These are phyloP conservation scores for Lissonota sp. DNA, from an alignment of 2,888 invertebrate genomes.

Conservation along the genomic window DNA sequence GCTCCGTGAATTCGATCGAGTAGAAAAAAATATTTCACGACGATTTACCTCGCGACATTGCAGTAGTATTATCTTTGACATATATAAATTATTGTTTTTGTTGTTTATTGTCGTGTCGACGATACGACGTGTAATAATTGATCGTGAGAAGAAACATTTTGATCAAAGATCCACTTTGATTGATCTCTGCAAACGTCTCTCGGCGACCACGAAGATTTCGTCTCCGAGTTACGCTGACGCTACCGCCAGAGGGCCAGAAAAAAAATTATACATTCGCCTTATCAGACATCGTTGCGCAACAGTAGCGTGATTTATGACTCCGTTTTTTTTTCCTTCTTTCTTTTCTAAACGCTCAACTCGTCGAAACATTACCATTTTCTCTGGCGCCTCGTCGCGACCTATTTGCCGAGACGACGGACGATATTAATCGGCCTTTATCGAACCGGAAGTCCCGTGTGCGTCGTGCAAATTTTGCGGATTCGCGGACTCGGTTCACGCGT, in stretches of 20 bases:
- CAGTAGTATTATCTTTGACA: slow-evolving; percentile 18
- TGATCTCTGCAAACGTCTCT: not conserved
- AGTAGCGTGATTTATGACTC: too few species aligned
- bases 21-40: slow-evolving; percentile 32
- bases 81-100: slow-evolving; percentile 2
- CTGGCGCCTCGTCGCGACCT: too few species aligned
- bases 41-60: slow-evolving; percentile 28
- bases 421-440: too few species aligned
- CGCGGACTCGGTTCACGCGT: too few species aligned
- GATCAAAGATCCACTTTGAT: not conserved
- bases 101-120: slow-evolving; percentile 7
- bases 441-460: too few species aligned
- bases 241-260: not conserved
- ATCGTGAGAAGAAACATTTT: not conserved
- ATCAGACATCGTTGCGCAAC: too few species aligned
- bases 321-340: too few species aligned
- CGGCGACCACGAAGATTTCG: not conserved
- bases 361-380: too few species aligned
- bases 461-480: too few species aligned
- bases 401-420: too few species aligned
- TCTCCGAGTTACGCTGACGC: slow-evolving; percentile 32
- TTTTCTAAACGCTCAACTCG: too few species aligned
- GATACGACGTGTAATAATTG: slow-evolving; percentile 17
- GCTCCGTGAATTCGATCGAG: slow-evolving; percentile 32
- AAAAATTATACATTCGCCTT: too few species aligned